Evolutionary conservation across 2,888 invertebrate species (phyloP), one percentile per base, ranked within the genome.

Genomic region (Stegophylla sp.): DNA sequence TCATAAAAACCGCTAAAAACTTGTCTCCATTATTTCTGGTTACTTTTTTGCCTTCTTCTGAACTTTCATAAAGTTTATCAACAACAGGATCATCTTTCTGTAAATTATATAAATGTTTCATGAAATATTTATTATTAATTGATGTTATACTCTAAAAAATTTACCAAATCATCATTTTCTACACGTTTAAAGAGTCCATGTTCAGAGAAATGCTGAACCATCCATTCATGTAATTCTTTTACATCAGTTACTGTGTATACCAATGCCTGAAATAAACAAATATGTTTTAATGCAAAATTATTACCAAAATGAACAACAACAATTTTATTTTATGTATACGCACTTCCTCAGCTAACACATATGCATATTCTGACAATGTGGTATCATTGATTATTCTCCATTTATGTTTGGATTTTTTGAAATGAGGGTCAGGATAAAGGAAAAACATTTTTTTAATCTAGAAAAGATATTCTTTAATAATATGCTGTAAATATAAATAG

Each of bases 161-260:
- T 87, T 89, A 95, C 96, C 88, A 94, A 88, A 86, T 95, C 92
- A n/a, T 91, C 89, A 20, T 93, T 90, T 43, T 88, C 83, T 79
- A 97, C 87, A 85, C 90, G 89, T 86, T 92, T 89, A 89, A 98
- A 99, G 75, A 98, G 88, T 17, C 96, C 95, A 89, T 98, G 98
- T 83, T 93, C 91, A 67, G 89, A 89, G 87, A 99, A 93, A 89
- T 98, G 98, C 83, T 90, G 88, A 0, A 94, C 93, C 93, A 99
- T 99, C 99, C 99, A 99, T 45, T 95, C 92, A 87, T 98, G 94
- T 81, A 99, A 90, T 86, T 98, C 98, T 87, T 95, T 91, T 0
- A 99, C 99, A 90, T 99, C 99, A 10, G 98, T 99, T 84, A 98
- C 93, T 48, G 98, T 98, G 86, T 99, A 99, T 5, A 98, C 92